Evolutionary conservation across 2,113 vertebrate genomes (phyloP).

Genomic region (Zosterops hypoxanthus): DNA sequence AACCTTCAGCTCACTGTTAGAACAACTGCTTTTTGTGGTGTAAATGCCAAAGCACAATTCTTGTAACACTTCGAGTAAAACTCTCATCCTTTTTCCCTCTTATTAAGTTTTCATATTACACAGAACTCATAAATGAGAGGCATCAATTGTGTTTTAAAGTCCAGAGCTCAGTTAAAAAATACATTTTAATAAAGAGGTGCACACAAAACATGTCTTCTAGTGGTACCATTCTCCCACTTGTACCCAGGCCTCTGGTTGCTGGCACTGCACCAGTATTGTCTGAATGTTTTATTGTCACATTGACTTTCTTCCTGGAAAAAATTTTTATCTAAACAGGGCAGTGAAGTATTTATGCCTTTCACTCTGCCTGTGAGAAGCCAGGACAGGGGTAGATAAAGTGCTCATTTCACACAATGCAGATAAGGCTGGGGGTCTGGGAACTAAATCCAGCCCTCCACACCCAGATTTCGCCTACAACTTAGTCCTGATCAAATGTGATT

Average conservation of each 20-base stretch:
- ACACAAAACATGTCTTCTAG: background rate
- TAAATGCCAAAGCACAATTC: background rate
- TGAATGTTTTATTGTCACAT: background rate
- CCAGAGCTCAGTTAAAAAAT: background rate
- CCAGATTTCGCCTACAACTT: background rate
- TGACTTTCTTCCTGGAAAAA: background rate
- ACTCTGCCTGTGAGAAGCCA: background rate
- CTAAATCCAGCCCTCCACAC: background rate
- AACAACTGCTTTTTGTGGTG: background rate
- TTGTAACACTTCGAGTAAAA: background rate
- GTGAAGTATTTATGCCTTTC: background rate
- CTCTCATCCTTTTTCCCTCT: background rate
- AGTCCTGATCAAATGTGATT: background rate
- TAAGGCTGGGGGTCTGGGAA: background rate
- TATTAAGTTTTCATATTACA: background rate
- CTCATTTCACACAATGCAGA: background rate
- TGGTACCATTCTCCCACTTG: background rate
- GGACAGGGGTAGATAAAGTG: background rate
- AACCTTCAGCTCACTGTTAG: background rate
- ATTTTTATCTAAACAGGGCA: background rate
- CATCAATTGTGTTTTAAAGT: background rate
- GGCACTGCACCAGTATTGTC: background rate
- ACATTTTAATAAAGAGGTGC: background rate
- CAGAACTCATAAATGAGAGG: background rate
- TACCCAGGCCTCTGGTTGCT: background rate